phyloP scores from a whole-genome alignment of 2,797 vertebrate genomes.

The Platalea minor region DNA sequence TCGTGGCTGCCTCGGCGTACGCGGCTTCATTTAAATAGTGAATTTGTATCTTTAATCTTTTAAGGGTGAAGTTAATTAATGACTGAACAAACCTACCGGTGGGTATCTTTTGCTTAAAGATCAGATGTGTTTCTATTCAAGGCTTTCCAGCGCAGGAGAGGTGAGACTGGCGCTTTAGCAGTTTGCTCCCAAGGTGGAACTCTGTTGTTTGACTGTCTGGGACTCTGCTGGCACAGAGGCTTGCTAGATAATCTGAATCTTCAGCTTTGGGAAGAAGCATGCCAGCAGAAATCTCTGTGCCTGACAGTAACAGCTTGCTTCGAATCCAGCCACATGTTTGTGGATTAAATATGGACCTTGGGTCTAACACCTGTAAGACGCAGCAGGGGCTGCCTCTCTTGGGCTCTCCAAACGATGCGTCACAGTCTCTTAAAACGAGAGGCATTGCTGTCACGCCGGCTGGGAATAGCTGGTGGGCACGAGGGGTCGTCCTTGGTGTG shows the following conservation, averaged over 20 bases:
- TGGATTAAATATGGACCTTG: not conserved
- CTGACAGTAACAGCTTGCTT: constrained; percentile 7
- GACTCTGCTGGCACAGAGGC: not conserved
- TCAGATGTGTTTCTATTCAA: not conserved
- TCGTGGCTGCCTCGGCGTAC: rapidly evolving
- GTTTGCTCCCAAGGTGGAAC: not conserved
- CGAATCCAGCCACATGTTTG: not conserved
- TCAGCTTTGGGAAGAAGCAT: not conserved
- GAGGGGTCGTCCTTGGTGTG: not conserved
- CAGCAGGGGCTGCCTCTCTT: not conserved
- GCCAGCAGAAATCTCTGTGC: not conserved
- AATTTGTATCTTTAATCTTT: not conserved
- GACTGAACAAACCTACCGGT: not conserved
- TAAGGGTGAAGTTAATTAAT: not conserved
- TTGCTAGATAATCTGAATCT: not conserved
- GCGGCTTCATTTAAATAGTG: not conserved
- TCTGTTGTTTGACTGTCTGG: not conserved
- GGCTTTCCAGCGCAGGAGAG: not conserved
- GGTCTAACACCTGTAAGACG: not conserved
- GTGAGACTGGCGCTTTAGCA: not conserved
- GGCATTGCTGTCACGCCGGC: not conserved
- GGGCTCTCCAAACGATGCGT: not conserved
- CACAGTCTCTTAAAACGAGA: not conserved
- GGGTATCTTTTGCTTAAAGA: not conserved
- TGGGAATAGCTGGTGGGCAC: not conserved